Base-by-base conservation (phyloP, 2,113 vertebrate genomes). In the Mesitornis unicolor region DNA sequence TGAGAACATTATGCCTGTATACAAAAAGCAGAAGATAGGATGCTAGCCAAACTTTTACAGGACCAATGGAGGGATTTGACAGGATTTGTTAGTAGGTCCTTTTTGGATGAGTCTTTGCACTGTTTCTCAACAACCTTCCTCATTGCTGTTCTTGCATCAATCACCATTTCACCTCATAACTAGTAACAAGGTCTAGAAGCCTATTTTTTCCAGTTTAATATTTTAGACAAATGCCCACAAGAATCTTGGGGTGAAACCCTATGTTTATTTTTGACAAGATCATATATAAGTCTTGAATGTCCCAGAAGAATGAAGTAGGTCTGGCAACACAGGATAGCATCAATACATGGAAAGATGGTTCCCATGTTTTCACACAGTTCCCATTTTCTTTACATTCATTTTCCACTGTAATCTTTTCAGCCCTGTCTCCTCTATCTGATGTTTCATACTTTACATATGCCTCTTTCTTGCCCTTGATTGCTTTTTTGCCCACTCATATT, bases 381-480 rank as follows among this genome's bases (percentile, higher is more conserved):
- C 2, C 28, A 18, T 71, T 79, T 87, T 74, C 28, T 81, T 79
- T 76, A 10, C 18, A 54, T 65, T 42, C n/a, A 29, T 84, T 92
- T 87, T 86, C 33, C 56, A 6, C 31, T 68, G 13, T 63, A 82
- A 74, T 95, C 20, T 90, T 77, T 91, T 86, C 28, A 65, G 43
- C 89, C 43, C 47, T 89, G 7, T 88, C 48, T 92, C 25, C 18
- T 42, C 53, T 65, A 18, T 86, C 74, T 84, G 45, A 79, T 67
- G 40, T 80, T 95, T 95, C 86, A 82, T 48, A 84, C 64, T 90
- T 95, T 95, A 76, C 70, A 54, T 89, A 93, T 93, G 91, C 78
- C 80, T 94, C 77, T 92, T 92, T 96, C 84, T 95, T 95, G 91
- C 84, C 89, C 95, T 97, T 96, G 94, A 95, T 96, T 97, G 71